phyloP scores from a whole-genome alignment of 1,140 invertebrate species.

The Bombyx mandarina region DNA sequence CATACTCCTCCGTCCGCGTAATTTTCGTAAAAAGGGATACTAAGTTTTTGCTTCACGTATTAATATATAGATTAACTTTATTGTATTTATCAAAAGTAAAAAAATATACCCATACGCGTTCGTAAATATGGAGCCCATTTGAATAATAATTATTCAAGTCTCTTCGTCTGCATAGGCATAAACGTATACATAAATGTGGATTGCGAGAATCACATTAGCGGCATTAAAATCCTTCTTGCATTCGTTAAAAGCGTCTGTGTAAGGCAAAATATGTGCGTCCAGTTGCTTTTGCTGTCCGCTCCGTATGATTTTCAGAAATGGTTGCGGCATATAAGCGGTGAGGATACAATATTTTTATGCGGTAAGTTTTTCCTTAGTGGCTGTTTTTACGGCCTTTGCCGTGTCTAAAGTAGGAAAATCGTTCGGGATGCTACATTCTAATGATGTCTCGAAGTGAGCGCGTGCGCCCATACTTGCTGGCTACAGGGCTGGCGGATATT shows the following conservation, averaged over 20 bases:
- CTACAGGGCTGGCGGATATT: constrained; percentile 39
- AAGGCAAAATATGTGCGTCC: constrained; percentile 65
- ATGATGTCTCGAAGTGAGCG: constrained; percentile 50
- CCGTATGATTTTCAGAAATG: constrained; percentile 71
- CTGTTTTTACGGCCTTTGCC: constrained; percentile 60
- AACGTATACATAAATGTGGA: constrained; percentile 53
- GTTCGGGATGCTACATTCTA: constrained; percentile 65
- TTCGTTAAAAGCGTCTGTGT: constrained; percentile 56
- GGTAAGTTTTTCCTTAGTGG: constrained; percentile 49
- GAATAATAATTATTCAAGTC: too few species aligned
- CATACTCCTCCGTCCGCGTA: too few species aligned
- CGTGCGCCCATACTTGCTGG: constrained; percentile 54
- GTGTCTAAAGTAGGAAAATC: constrained; percentile 69
- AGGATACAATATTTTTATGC: constrained; percentile 71
- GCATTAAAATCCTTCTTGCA: constrained; percentile 66
- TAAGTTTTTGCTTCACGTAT: too few species aligned
- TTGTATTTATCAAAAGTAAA: too few species aligned
- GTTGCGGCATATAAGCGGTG: constrained; percentile 53
- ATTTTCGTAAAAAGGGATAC: too few species aligned
- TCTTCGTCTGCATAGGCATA: constrained; percentile 17
- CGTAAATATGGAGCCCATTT: too few species aligned
- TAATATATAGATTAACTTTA: too few species aligned
- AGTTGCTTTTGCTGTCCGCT: constrained; percentile 52
- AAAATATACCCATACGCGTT: too few species aligned
- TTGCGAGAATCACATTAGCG: constrained; percentile 60